Percentiles rank a stretch among this genome's conserved stretches.
Evolutionary conservation across 2,113 vertebrate genomes (phyloP).

Genomic region (Eubucco bourcierii): DNA sequence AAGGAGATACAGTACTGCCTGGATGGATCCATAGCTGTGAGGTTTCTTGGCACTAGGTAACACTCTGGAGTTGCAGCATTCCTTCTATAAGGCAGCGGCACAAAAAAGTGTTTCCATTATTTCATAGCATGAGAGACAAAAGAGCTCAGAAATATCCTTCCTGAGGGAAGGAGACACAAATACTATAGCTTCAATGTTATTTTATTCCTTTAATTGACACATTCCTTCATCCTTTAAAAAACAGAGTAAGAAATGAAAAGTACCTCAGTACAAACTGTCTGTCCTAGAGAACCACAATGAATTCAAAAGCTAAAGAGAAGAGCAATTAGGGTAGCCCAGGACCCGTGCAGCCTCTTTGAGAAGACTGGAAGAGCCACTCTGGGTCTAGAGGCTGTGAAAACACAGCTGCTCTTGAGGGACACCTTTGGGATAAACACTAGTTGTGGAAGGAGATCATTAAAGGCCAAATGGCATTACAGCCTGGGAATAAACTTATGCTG

Average conservation of each 20-base stretch:
- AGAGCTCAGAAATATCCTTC: slow-evolving; percentile 76
- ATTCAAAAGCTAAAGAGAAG: background rate
- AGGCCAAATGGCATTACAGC: background rate
- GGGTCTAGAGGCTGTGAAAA: background rate
- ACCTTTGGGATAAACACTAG: background rate
- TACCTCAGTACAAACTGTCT: background rate
- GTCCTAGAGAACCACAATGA: background rate
- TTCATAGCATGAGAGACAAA: slow-evolving; percentile 58
- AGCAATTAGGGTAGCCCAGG: background rate
- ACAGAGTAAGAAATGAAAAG: background rate
- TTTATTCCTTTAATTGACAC: slow-evolving; percentile 77
- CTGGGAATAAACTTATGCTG: background rate
- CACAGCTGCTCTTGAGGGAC: background rate
- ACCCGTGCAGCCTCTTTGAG: background rate
- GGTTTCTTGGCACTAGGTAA: background rate
- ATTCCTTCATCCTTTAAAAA: slow-evolving; percentile 25
- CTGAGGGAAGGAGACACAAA: slow-evolving; percentile 73
- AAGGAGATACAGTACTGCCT: background rate
- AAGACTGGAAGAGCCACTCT: background rate
- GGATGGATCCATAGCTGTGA: slow-evolving; percentile 30
- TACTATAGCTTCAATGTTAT: slow-evolving; percentile 78
- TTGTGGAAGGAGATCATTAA: background rate
- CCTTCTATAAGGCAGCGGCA: slow-evolving; percentile 76
- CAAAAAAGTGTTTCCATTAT: slow-evolving; percentile 64
- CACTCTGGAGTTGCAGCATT: slow-evolving; percentile 75